Percentiles rank a stretch among this genome's conserved stretches.
phyloP scores from a whole-genome alignment of 2,888 invertebrate genomes.

The Pasiphila rectangulata region DNA sequence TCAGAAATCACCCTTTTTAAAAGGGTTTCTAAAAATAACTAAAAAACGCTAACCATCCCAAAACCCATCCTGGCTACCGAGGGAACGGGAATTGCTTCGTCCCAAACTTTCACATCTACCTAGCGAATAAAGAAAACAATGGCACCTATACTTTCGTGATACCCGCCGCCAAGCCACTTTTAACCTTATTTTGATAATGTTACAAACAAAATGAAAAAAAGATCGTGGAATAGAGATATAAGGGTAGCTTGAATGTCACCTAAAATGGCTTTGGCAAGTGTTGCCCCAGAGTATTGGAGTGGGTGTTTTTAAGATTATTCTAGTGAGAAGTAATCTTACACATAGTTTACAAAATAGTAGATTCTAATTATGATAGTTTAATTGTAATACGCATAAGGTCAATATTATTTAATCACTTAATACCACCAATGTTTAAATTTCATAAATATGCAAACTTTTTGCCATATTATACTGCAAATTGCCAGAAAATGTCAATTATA shows the following conservation, averaged over 20 bases:
- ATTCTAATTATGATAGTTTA: no score
- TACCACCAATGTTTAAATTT: neutral
- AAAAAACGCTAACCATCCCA: constrained; percentile 26
- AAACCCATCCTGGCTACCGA: constrained; percentile 23
- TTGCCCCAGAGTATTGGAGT: constrained; percentile 4
- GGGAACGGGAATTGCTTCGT: constrained; percentile 33
- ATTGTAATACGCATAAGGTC: no score
- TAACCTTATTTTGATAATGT: constrained; percentile 2
- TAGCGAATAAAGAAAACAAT: constrained; percentile 35
- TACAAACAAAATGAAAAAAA: constrained; percentile 2
- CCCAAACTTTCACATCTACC: constrained; percentile 36
- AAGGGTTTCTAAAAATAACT: constrained; percentile 27
- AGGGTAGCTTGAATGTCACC: constrained; percentile 24
- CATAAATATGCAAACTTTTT: neutral
- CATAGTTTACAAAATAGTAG: no score
- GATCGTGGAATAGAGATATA: constrained; percentile 18
- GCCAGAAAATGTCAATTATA: neutral
- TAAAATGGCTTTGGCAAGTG: constrained; percentile 21
- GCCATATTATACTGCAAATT: neutral
- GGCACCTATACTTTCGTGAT: constrained; percentile 20
- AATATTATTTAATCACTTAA: constrained; percentile 5
- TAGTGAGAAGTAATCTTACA: no score
- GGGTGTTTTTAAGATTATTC: constrained; percentile 17
- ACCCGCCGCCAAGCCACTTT: neutral
- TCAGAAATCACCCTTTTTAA: constrained; percentile 24